Base-by-base conservation (phyloP, 1,140 invertebrate genomes). In the Drosophila simulans region DNA sequence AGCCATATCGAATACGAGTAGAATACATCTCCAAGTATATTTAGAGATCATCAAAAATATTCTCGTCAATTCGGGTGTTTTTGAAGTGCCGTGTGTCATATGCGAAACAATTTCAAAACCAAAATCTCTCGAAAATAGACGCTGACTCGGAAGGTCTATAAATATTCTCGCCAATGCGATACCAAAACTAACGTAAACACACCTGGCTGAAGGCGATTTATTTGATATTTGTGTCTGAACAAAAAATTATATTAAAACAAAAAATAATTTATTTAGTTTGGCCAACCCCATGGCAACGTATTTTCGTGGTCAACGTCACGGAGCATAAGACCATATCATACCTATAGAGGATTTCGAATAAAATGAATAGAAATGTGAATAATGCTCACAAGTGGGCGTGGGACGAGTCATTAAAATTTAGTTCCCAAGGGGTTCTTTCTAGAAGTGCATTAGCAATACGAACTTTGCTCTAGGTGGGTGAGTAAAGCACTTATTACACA, bases 51-150 rank as follows among this genome's bases (percentile, higher is more conserved):
- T 69, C 20, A 22, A 59, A 42, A 64, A 54, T 22, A 54, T 22
- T 40, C 1, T 8, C 74, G 70, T 71, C 77, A 80, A 77, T 57
- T 72, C 39, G 10, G 11, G 11, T 34, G 31, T 20, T 52, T 70
- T 66, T 71, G 53, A 66, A 80, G 65, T 71, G 63, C 59, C 55
- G 66, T 86, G 83, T 86, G 82, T 88, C 82, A 86, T 88, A 86
- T 71, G 64, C 85, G 74, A 80, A 86, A 86, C 85, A 88, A 88
- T 86, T 86, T 82, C 35, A 70, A 82, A 86, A 70, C 63, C 31
- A 65, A 82, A 82, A 78, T 88, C 69, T 52, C 62, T 88, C 71
- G 53, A 82, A 86, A 86, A 86, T 86, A 86, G 78, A 82, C 13
- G 64, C 35, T 86, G 82, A 86, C 78, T 86, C 68, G 52, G 62